Evolutionary conservation across 23 tunicate species (phyloP).

Genomic region (Ascidia mentula): DNA sequence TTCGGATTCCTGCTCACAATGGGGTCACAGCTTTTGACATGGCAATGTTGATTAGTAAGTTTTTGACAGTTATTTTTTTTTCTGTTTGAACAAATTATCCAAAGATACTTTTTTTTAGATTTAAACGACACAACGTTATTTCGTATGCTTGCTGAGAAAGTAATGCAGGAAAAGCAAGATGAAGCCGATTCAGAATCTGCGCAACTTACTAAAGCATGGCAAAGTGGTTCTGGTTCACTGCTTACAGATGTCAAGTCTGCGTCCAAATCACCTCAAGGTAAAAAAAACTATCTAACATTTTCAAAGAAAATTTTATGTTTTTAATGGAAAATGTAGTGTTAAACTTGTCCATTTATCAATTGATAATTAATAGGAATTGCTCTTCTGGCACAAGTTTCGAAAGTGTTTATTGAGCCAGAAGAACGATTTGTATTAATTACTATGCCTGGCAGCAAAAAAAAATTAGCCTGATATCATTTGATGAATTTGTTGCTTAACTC

Average conservation of each 20-base stretch:
- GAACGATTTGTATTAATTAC: too few relatives aligned
- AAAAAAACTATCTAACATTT: too few relatives aligned
- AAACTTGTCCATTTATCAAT: too few relatives aligned
- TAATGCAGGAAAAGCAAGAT: constrained; percentile 42
- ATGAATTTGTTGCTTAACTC: too few relatives aligned
- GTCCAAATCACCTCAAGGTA: not conserved
- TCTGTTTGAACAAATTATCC: not conserved
- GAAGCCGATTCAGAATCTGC: constrained; percentile 8
- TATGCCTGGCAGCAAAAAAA: too few relatives aligned
- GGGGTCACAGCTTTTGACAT: constrained; percentile 97
- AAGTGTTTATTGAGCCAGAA: too few relatives aligned
- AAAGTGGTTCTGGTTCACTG: constrained; percentile 10
- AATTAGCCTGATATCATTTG: too few relatives aligned
- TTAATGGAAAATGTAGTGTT: too few relatives aligned
- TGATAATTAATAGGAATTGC: too few relatives aligned
- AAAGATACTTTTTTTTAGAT: constrained; percentile 15
- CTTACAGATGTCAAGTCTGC: constrained; percentile 5
- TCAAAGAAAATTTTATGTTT: too few relatives aligned
- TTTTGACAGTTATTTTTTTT: not conserved
- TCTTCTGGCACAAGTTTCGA: too few relatives aligned
- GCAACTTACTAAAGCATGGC: constrained; percentile 69
- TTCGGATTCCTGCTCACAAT: constrained; percentile 68
- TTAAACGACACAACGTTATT: constrained; percentile 73
- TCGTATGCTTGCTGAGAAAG: constrained; percentile 76
- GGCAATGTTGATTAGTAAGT: constrained; percentile 94